Percentiles rank a stretch among this genome's conserved stretches.
phyloP scores from a whole-genome alignment of 2,888 invertebrate species.

The Oscheius sp. region DNA sequence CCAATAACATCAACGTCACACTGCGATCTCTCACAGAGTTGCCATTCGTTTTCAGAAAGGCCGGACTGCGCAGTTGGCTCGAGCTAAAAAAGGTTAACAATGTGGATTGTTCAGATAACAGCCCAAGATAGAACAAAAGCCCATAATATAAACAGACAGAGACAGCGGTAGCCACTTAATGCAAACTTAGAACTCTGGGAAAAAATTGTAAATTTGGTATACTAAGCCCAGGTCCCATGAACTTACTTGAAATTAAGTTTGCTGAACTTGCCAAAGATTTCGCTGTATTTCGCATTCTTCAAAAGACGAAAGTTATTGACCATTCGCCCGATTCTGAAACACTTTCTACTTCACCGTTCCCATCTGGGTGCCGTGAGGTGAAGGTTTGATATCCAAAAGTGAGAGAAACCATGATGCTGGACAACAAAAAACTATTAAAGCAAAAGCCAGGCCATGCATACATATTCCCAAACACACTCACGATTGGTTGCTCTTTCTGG shows the following conservation, averaged over 20 bases:
- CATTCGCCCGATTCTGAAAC: conserved; percentile 45
- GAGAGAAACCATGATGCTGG: neutral
- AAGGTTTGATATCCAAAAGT: neutral
- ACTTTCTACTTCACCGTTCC: neutral
- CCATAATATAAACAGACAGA: neutral
- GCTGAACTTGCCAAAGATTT: conserved; percentile 65
- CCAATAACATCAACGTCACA: conserved; percentile 71
- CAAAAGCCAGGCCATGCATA: conserved; percentile 4
- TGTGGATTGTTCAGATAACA: neutral
- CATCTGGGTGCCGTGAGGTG: neutral
- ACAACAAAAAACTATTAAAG: conserved; percentile 15
- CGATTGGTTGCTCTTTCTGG: conserved; percentile 57
- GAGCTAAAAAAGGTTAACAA: conserved; percentile 22
- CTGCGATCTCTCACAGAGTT: conserved; percentile 65
- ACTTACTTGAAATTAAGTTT: conserved; percentile 55
- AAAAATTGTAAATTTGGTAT: neutral
- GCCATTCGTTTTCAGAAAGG: conserved; percentile 56
- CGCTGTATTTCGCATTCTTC: conserved; percentile 67
- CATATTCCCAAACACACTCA: conserved; percentile 39
- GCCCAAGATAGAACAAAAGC: neutral
- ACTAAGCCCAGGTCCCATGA: neutral
- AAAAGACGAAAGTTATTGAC: conserved; percentile 68
- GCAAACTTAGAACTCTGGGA: neutral
- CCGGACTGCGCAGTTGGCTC: conserved; percentile 54
- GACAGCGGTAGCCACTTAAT: neutral